Evolutionary conservation across 2,113 vertebrate species (phyloP).

Genomic region (Spermophilus dauricus): DNA sequence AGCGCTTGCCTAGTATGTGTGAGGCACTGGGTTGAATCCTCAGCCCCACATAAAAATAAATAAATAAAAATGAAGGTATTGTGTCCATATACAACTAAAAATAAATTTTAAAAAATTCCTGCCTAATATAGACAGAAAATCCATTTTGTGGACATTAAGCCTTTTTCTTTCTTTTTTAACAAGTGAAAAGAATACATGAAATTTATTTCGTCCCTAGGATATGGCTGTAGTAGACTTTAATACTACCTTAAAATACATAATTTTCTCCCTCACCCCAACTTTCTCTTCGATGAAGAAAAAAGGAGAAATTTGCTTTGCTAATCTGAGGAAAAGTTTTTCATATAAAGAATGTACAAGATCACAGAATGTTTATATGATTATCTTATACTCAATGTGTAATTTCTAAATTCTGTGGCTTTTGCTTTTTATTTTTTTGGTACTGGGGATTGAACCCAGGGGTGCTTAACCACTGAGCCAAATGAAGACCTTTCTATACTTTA

Average conservation of each 20-base stretch:
- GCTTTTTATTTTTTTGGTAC: neutral
- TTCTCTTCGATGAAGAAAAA: slow-evolving; percentile 32
- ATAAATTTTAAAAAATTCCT: neutral
- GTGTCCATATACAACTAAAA: too few species aligned
- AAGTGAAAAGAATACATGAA: neutral
- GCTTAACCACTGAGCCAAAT: neutral
- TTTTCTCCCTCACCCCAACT: neutral
- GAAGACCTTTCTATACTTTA: neutral
- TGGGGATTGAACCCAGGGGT: too few species aligned
- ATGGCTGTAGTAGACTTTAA: neutral
- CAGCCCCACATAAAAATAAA: too few species aligned
- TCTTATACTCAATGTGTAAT: neutral
- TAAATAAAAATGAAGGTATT: too few species aligned
- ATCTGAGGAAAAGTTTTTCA: slow-evolving; percentile 40
- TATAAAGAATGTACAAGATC: slow-evolving; percentile 26
- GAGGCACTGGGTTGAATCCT: too few species aligned
- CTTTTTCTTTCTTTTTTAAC: neutral
- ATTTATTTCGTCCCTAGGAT: neutral
- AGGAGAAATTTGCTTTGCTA: slow-evolving; percentile 42
- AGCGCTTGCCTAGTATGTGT: too few species aligned
- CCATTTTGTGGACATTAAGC: neutral
- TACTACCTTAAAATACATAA: too few species aligned
- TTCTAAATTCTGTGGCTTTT: slow-evolving; percentile 15
- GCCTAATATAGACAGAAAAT: neutral
- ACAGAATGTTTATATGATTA: slow-evolving; percentile 1